phyloP scores from a whole-genome alignment of 2,888 invertebrate species.

The Hypercompe scribonia region DNA sequence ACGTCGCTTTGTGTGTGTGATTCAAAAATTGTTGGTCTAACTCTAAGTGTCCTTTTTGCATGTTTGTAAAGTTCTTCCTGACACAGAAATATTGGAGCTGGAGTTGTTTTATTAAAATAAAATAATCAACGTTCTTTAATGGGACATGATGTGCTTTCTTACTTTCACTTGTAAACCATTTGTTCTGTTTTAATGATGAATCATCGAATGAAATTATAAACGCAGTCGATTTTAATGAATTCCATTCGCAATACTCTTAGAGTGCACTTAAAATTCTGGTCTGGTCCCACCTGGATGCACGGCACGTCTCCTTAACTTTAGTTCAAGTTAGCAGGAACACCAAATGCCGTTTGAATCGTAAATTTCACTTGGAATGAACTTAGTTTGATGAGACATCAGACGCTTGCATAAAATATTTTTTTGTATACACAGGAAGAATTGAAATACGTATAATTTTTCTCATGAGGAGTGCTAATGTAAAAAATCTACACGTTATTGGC shows the following conservation, averaged over 20 bases:
- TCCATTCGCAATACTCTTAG: not conserved
- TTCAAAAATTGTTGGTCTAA: too few relatives aligned
- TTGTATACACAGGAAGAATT: not conserved
- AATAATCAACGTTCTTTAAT: too few relatives aligned
- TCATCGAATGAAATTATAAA: not conserved
- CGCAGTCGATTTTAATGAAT: not conserved
- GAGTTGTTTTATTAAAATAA: too few relatives aligned
- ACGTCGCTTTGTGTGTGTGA: too few relatives aligned
- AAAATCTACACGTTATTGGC: not conserved
- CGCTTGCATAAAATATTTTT: not conserved
- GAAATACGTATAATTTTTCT: too few relatives aligned
- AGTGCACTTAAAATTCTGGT: slow-evolving; percentile 5
- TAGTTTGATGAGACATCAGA: not conserved
- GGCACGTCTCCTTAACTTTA: not conserved
- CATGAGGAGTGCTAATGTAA: too few relatives aligned
- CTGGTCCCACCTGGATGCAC: not conserved
- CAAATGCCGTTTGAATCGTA: not conserved
- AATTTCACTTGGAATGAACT: slow-evolving; percentile 2
- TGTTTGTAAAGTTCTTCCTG: too few relatives aligned
- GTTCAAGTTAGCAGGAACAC: not conserved
- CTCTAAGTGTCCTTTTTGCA: too few relatives aligned
- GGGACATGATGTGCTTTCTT: too few relatives aligned
- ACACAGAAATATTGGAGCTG: too few relatives aligned
- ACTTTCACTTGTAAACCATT: not conserved
- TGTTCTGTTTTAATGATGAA: not conserved